phyloP scores from a whole-genome alignment of 2,888 invertebrate genomes.

The Tupiocoris notatus region DNA sequence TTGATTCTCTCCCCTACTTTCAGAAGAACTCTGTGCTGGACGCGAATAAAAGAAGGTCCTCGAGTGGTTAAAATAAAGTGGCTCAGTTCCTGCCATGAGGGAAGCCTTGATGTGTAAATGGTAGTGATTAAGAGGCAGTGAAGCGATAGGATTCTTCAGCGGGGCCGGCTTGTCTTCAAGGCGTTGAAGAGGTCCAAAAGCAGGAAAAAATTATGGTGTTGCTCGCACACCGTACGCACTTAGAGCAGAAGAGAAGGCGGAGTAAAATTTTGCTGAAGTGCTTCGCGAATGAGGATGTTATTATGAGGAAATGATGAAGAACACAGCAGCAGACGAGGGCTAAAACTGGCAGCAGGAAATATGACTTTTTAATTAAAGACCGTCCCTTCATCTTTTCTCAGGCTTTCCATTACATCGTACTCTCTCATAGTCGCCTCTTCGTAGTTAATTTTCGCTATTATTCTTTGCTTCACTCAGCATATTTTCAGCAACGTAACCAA shows the following conservation, averaged over 20 bases:
- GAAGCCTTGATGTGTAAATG: neutral
- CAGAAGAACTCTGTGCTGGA: neutral
- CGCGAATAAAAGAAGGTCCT: neutral
- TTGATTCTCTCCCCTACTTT: neutral
- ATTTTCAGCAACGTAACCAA: too few species aligned
- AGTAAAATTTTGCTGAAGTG: neutral
- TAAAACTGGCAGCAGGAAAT: neutral
- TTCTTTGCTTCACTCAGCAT: too few species aligned
- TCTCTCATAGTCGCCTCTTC: too few species aligned
- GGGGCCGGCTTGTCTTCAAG: neutral
- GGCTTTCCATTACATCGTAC: too few species aligned
- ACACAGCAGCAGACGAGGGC: neutral
- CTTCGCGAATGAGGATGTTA: neutral
- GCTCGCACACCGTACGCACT: neutral
- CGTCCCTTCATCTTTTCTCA: neutral
- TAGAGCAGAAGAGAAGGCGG: neutral
- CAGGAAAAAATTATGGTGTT: neutral
- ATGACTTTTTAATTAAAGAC: neutral
- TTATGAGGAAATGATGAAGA: neutral
- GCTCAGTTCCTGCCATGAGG: too few species aligned
- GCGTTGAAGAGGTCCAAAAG: neutral
- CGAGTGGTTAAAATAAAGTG: neutral
- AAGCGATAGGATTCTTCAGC: neutral
- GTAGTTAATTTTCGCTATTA: too few species aligned
- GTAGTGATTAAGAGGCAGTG: neutral